These are phyloP conservation scores for Lithophane leautieri DNA, from an alignment of 2,888 invertebrate genomes.

Conservation along the genomic window DNA sequence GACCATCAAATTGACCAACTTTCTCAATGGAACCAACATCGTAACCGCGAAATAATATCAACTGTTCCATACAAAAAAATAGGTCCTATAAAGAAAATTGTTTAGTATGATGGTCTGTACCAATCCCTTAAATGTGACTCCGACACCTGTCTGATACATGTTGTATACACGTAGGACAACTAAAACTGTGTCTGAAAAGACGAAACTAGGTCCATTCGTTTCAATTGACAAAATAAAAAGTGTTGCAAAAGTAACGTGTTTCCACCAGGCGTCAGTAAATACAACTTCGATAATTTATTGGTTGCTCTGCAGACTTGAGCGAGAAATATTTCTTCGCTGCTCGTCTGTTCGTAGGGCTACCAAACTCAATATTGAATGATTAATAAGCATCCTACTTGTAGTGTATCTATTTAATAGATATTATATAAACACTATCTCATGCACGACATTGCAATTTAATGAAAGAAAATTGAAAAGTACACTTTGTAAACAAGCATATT, in stretches of 20 bases:
- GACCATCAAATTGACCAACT: too few relatives aligned
- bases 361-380: background rate
- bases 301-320: constrained; percentile 55
- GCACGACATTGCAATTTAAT: too few relatives aligned
- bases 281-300: constrained; percentile 68
- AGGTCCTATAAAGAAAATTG: too few relatives aligned
- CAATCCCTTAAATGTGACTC: too few relatives aligned
- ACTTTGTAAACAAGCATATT: too few relatives aligned
- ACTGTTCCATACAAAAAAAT: too few relatives aligned
- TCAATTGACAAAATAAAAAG: constrained; percentile 43
- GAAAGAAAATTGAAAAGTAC: too few relatives aligned
- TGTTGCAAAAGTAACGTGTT: constrained; percentile 24
- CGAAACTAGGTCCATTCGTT: constrained; percentile 16
- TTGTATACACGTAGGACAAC: background rate
- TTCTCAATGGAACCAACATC: too few relatives aligned
- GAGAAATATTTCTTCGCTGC: constrained; percentile 50
- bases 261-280: constrained; percentile 41
- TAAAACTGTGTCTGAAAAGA: background rate
- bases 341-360: constrained; percentile 43
- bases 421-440: too few relatives aligned
- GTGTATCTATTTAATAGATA: too few relatives aligned
- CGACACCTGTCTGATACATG: background rate
- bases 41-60: too few relatives aligned
- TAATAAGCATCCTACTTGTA: background rate
- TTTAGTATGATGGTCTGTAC: too few relatives aligned